Evolutionary conservation across 2,113 vertebrate genomes (phyloP).

Genomic region (Plecturocebus donacophilus): DNA sequence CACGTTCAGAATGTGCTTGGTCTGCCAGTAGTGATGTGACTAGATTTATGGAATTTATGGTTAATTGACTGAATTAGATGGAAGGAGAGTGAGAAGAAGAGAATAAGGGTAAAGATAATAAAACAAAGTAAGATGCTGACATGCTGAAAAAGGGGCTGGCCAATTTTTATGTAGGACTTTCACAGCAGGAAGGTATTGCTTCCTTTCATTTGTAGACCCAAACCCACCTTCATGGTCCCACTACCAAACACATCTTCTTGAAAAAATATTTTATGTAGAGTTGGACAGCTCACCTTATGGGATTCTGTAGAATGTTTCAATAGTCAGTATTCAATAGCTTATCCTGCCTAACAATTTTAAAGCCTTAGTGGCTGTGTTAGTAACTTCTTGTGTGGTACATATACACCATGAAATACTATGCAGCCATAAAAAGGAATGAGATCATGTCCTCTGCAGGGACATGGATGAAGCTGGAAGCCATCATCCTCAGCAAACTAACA

Average conservation of each 20-base stretch:
- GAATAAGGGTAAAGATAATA: background rate
- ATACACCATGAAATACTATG: too few species aligned
- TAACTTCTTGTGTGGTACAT: too few species aligned
- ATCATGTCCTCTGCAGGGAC: too few species aligned
- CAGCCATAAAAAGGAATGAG: too few species aligned
- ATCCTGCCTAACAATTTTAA: background rate
- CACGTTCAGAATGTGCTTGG: background rate
- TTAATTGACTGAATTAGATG: background rate
- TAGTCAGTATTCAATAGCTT: background rate
- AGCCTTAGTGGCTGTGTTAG: background rate
- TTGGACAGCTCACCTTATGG: background rate
- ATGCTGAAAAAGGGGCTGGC: rapidly evolving
- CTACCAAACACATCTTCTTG: background rate
- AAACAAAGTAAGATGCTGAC: background rate
- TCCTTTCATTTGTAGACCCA: background rate
- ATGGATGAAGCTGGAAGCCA: too few species aligned
- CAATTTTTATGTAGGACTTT: background rate
- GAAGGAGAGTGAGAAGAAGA: background rate
- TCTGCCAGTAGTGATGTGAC: background rate
- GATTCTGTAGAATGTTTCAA: background rate
- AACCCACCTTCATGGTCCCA: background rate
- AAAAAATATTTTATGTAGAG: background rate
- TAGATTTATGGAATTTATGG: background rate
- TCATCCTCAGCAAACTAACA: too few species aligned
- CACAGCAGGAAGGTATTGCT: background rate